Evolutionary conservation across 92 coral and sea anemone genomes (phyloP).

Genomic region (Epizoanthus rinbou): DNA sequence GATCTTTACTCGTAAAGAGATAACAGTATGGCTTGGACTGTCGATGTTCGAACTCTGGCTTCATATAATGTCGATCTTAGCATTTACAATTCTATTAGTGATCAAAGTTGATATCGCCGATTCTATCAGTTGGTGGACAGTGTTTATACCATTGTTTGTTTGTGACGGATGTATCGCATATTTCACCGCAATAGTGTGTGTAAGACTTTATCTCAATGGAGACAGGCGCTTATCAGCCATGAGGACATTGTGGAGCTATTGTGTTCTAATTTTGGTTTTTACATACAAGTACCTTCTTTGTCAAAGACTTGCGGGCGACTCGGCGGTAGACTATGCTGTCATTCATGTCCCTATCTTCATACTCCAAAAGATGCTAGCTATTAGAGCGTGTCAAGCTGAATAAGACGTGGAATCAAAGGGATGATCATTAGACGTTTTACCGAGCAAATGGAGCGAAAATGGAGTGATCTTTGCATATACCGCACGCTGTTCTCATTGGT

Average conservation of each 20-base stretch:
- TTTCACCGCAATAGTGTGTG: conserved; percentile 90
- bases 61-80: conserved; percentile 64
- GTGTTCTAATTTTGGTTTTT: conserved; percentile 62
- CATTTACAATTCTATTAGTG: conserved; percentile 85
- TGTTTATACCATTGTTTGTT: conserved; percentile 87
- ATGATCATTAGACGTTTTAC: not conserved
- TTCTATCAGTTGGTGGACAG: conserved; percentile 91
- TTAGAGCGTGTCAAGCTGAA: conserved; percentile 92
- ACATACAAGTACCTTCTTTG: conserved; percentile 83
- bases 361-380: conserved; percentile 77
- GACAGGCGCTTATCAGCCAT: conserved; percentile 84
- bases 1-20: conserved; percentile 85
- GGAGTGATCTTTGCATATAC: not conserved
- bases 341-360: conserved; percentile 93
- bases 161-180: conserved; percentile 97
- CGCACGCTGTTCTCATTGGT: not conserved
- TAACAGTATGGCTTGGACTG: conserved; percentile 92
- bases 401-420: conserved; percentile 19
- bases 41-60: conserved; percentile 98
- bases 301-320: conserved; percentile 74
- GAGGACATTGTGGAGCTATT: conserved; percentile 90
- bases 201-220: conserved; percentile 82
- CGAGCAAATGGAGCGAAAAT: not conserved
- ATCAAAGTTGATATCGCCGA: conserved; percentile 79
- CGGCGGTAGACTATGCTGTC: conserved; percentile 65